Evolutionary conservation across 2,888 invertebrate genomes (phyloP).

Genomic region (Pemphredon lugubris): DNA sequence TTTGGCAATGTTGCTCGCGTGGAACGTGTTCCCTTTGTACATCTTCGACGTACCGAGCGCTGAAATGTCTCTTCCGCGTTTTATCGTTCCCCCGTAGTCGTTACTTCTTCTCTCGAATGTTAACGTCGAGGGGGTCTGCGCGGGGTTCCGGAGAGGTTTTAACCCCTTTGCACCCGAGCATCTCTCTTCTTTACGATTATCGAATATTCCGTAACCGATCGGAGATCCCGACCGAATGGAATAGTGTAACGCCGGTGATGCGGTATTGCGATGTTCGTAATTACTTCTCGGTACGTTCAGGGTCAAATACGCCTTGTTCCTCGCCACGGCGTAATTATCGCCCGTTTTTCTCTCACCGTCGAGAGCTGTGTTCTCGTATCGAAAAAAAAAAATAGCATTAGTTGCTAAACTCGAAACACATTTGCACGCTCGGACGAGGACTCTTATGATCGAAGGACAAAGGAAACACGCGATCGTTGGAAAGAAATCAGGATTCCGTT

Average conservation of each 20-base stretch:
- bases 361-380: constrained; percentile 18
- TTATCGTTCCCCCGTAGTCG: constrained; percentile 13
- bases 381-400: constrained; percentile 7
- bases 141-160: too few species aligned
- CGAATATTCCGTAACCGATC: background rate
- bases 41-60: constrained; percentile 2
- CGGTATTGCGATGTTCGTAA: constrained; percentile 12
- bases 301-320: constrained; percentile 21
- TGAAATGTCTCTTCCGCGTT: constrained; percentile 38
- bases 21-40: constrained; percentile 14
- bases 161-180: too few species aligned
- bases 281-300: constrained; percentile 23
- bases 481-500: too few species aligned
- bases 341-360: constrained; percentile 32
- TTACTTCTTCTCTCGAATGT: too few species aligned
- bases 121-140: too few species aligned
- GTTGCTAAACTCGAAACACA: too few species aligned
- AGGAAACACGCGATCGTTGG: too few species aligned
- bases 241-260: background rate
- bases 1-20: constrained; percentile 5
- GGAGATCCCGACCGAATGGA: background rate
- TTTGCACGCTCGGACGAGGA: too few species aligned
- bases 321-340: constrained; percentile 22
- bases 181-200: too few species aligned
- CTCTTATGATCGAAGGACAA: too few species aligned